These are phyloP conservation scores for Lordiphosa mommai DNA, from an alignment of 1,140 invertebrate species.

Conservation along the genomic window DNA sequence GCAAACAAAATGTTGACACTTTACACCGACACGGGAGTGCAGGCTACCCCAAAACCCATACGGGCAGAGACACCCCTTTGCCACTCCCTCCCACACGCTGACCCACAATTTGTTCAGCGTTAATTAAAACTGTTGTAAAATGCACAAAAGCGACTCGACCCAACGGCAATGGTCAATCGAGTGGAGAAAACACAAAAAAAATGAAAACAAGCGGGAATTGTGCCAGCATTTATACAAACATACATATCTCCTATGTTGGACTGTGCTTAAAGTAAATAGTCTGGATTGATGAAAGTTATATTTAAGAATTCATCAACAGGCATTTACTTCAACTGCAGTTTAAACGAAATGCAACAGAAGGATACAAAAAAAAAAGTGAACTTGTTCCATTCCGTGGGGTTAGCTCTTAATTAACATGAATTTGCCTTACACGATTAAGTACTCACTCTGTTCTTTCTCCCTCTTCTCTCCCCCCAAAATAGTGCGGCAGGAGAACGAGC, in stretches of 20 bases:
- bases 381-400: constrained; percentile 53
- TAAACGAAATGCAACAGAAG: constrained; percentile 64
- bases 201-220: not conserved
- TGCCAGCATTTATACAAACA: not conserved
- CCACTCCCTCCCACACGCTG: not conserved
- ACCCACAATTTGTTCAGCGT: constrained; percentile 63
- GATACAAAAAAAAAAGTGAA: constrained; percentile 38
- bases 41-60: constrained; percentile 2
- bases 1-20: constrained; percentile 74
- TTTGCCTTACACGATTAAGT: not conserved
- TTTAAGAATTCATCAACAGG: constrained; percentile 78
- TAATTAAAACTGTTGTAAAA: constrained; percentile 76
- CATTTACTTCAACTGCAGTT: constrained; percentile 80
- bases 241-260: constrained; percentile 46
- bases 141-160: constrained; percentile 61
- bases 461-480: constrained; percentile 1
- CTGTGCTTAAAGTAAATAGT: constrained; percentile 80
- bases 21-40: constrained; percentile 32
- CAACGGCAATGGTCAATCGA: constrained; percentile 30
- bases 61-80: not conserved
- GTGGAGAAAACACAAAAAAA: constrained; percentile 9
- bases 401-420: constrained; percentile 1
- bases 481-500: constrained; percentile 79
- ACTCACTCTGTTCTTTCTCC: constrained; percentile 5
- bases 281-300: constrained; percentile 79